Conservation (phyloP, 2,113 vertebrate genomes). For the Pitta sordida region DNA sequence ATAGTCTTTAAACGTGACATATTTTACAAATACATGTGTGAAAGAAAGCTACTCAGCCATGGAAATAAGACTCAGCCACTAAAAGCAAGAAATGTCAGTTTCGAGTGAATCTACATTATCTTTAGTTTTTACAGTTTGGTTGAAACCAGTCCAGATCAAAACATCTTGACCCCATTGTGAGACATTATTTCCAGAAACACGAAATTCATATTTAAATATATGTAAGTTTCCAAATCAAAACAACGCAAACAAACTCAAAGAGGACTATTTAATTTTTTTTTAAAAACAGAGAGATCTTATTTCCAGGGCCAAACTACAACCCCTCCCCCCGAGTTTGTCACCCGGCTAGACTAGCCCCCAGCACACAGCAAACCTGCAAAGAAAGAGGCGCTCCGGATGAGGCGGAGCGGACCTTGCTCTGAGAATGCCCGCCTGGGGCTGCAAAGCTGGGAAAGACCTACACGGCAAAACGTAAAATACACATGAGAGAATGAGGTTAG, state of each 20-base stretch:
- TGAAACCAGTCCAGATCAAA: constrained; percentile 41
- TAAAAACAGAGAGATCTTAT: constrained; percentile 60
- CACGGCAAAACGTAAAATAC: constrained; percentile 83
- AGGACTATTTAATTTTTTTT: neutral
- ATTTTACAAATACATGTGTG: constrained; percentile 44
- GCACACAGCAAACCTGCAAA: constrained; percentile 98
- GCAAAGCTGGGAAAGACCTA: constrained; percentile 99
- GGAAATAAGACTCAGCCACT: constrained; percentile 71
- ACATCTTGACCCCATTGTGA: neutral
- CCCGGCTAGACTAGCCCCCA: constrained; percentile 78
- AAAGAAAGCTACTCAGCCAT: constrained; percentile 71
- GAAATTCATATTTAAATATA: neutral
- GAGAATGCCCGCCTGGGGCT: constrained; percentile 99
- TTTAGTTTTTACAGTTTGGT: neutral
- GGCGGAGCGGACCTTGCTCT: constrained; percentile 98
- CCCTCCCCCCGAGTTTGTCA: constrained; percentile 4
- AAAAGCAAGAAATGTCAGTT: neutral
- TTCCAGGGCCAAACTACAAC: constrained; percentile 72
- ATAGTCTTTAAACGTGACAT: neutral
- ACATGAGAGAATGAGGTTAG: constrained; percentile 79
- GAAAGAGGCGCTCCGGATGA: constrained; percentile 99
- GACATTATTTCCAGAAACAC: neutral
- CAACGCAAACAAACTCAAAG: neutral
- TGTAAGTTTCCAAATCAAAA: neutral
- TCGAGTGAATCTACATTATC: neutral